Evolutionary conservation across 2,113 vertebrate species (phyloP), one percentile per base, ranked within the genome.

Genomic region (Poeciliopsis occidentalis): DNA sequence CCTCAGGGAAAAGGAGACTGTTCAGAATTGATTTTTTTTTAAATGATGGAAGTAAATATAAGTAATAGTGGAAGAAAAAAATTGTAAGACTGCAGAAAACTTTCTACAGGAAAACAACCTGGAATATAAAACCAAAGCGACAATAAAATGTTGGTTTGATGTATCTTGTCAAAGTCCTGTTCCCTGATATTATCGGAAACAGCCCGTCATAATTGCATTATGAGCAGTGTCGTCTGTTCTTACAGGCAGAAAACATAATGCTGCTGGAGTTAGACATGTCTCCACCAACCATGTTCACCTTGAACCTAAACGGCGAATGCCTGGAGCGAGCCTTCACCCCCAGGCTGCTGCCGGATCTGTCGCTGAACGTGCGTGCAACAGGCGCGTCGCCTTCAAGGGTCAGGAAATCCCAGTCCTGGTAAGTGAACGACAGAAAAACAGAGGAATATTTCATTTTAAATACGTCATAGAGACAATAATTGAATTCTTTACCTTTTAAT

Each of bases 181-280:
- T 22, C 51, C 24, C 24, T 11, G 10, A 57, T n/a, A 57, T 57
- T 24, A 54, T 24, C 10, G 51, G 8, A 54, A n/a, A 54, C 51
- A 22, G 22, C 10, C 5, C 1, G 8, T 54, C 15, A 24, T 8
- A 70, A 26, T 34, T 61, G 54, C 11, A 39, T 26, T 47, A 30
- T 15, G 11, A 37, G 34, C 34, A 11, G 34, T 66, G 41, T 51
- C 12, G 8, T 89, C 0, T 77, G 4, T 54, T 64, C 60, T 64
- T 62, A 11, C 88, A 99, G 98, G 97, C 96, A 60, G 98, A 99
- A 92, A 99, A 99, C 81, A 94, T 99, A 67, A 96, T 98, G 96
- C 95, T 98, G 84, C 64, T 99, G 93, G 97, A 99, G 89, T 82
- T 99, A 85, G 98, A 99, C 78, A 93, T 98, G 82, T 95, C 95